phyloP scores from a whole-genome alignment of 2,888 invertebrate genomes.

The Bembecia ichneumoniformis region DNA sequence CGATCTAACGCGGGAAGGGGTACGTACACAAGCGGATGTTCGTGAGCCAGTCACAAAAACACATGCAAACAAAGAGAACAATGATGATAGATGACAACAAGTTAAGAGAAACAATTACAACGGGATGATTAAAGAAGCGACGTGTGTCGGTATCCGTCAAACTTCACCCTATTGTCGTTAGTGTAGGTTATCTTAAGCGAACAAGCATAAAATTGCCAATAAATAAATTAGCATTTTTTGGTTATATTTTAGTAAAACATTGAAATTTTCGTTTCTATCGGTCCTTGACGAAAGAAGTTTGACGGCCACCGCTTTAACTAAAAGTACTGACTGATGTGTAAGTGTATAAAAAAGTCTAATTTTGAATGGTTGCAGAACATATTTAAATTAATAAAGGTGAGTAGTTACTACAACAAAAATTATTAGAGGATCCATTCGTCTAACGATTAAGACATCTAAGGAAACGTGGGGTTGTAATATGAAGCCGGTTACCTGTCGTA shows the following conservation, averaged over 20 bases:
- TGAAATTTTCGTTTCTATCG: too few relatives aligned
- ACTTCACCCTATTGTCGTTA: slow-evolving; percentile 20
- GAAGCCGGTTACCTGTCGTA: slow-evolving; percentile 81
- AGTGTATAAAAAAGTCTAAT: background rate
- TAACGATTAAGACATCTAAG: slow-evolving; percentile 38
- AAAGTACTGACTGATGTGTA: background rate
- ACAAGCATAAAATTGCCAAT: too few relatives aligned
- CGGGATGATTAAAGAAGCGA: slow-evolving; percentile 46
- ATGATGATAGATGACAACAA: slow-evolving; percentile 40
- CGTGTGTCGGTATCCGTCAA: slow-evolving; percentile 3
- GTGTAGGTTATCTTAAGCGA: slow-evolving; percentile 2
- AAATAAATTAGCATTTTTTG: too few relatives aligned
- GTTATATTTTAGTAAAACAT: too few relatives aligned
- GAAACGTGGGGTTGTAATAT: slow-evolving; percentile 6
- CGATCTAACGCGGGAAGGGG: slow-evolving; percentile 53
- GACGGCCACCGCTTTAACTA: background rate
- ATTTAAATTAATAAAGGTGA: background rate
- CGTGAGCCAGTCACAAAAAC: slow-evolving; percentile 68
- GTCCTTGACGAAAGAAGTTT: background rate
- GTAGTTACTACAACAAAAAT: background rate
- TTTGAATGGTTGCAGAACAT: background rate
- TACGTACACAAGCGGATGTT: slow-evolving; percentile 65
- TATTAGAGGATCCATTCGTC: background rate
- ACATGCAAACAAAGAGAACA: slow-evolving; percentile 65
- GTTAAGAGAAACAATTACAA: slow-evolving; percentile 26